phyloP scores from a whole-genome alignment of 2,113 vertebrate species.

The Pao palembangensis region DNA sequence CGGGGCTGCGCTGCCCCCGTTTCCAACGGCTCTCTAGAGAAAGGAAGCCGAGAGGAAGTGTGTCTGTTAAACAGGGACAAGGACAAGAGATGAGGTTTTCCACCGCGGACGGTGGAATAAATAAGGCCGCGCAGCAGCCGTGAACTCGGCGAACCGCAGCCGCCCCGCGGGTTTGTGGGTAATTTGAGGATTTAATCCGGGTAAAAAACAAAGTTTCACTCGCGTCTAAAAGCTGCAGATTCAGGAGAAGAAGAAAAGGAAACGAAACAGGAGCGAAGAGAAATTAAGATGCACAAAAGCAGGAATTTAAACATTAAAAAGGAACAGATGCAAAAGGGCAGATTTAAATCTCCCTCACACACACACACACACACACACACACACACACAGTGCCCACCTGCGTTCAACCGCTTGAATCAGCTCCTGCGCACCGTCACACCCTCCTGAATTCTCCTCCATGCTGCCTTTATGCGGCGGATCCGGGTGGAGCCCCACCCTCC shows the following conservation, averaged over 20 bases:
- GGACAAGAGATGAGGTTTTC: conserved; percentile 39
- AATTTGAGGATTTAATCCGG: no score
- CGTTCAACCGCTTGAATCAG: conserved; percentile 5
- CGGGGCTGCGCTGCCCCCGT: conserved; percentile 2
- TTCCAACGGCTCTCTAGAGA: conserved; percentile 57
- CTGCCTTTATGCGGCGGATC: conserved; percentile 17
- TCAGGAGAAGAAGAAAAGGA: no score
- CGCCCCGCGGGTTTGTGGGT: conserved; percentile 10
- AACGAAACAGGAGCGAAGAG: no score
- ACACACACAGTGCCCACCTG: conserved; percentile 11
- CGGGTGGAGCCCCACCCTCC: conserved; percentile 24
- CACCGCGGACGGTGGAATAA: conserved; percentile 48
- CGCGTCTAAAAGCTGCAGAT: no score
- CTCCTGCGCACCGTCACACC: conserved; percentile 18
- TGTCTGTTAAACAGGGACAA: conserved; percentile 28
- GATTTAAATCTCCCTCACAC: no score
- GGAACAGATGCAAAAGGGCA: no score
- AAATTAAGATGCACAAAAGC: no score
- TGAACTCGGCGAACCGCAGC: conserved; percentile 37
- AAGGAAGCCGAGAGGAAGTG: conserved; percentile 64
- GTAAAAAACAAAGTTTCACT: no score
- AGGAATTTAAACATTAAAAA: no score
- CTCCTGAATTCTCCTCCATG: conserved; percentile 22
- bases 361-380: background rate
- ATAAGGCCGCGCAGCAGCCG: conserved; percentile 29